Conservation (phyloP, 2,797 vertebrate genomes). For the Eospalax fontanierii region DNA sequence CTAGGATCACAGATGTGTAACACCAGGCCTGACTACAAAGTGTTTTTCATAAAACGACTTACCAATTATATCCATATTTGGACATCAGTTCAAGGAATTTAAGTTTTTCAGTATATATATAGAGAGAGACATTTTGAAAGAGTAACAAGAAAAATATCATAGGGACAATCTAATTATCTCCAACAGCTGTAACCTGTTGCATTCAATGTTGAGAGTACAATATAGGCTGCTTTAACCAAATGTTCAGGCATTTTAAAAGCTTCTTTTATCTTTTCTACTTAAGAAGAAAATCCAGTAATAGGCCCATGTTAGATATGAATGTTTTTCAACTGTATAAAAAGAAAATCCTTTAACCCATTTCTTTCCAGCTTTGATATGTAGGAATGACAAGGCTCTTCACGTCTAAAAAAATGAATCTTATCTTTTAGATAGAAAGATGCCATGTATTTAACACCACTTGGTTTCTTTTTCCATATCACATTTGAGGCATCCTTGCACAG, state of each 20-base stretch:
- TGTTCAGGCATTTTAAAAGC: constrained; percentile 73
- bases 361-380: constrained; percentile 45
- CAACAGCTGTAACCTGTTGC: constrained; percentile 72
- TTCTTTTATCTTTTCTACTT: constrained; percentile 72
- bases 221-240: constrained; percentile 70
- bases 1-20: background rate
- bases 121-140: constrained; percentile 69
- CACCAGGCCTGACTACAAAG: background rate
- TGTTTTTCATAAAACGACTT: constrained; percentile 32
- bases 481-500: background rate
- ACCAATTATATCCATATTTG: background rate
- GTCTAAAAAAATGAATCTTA: constrained; percentile 24
- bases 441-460: background rate
- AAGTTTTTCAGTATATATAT: constrained; percentile 53
- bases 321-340: constrained; percentile 56
- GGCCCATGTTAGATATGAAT: constrained; percentile 54
- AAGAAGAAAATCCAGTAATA: constrained; percentile 69
- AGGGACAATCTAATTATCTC: constrained; percentile 62
- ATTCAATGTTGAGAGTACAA: background rate
- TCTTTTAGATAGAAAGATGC: background rate
- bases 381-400: background rate
- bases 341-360: background rate
- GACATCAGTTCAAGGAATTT: constrained; percentile 56
- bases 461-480: background rate
- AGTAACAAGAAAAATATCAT: constrained; percentile 68